Conservation (phyloP, 2,113 vertebrate genomes). For the Pedetes capensis region DNA sequence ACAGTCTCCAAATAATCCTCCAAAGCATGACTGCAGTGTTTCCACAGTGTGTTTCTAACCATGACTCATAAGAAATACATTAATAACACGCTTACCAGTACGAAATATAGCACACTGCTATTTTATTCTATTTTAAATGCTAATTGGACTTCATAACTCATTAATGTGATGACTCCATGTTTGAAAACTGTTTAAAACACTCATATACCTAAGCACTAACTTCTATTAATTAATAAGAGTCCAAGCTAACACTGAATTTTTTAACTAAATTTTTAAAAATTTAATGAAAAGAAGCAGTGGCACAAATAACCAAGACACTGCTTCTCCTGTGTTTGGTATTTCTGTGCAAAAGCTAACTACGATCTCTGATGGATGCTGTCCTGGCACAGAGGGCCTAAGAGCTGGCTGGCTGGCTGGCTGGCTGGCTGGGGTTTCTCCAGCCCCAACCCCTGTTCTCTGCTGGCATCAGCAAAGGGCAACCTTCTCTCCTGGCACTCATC, state of each 20-base stretch:
- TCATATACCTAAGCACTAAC: not conserved
- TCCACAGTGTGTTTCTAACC: not conserved
- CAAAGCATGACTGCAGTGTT: not conserved
- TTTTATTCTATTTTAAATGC: not conserved
- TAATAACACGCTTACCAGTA: not conserved
- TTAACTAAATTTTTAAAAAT: not conserved
- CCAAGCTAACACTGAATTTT: constrained; percentile 8
- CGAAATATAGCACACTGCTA: not conserved
- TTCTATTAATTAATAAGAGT: not conserved
- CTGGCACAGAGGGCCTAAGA: not conserved
- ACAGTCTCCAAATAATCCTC: not conserved
- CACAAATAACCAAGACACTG: not conserved
- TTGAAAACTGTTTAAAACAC: not conserved
- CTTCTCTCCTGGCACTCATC: not conserved
- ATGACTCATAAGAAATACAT: not conserved
- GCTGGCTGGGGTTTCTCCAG: not conserved
- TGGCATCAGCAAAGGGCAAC: not conserved
- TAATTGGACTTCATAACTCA: not conserved
- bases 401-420: too few species aligned
- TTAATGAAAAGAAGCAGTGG: not conserved
- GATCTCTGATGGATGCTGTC: not conserved
- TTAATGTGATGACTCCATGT: not conserved
- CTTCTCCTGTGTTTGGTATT: not conserved
- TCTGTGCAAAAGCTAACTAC: not conserved
- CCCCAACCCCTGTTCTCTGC: not conserved